A percentile compares a stretch with the other conserved stretches of the same genome.
Evolutionary conservation across 1,140 invertebrate species (phyloP).

Genomic region (Coenobita brevimanus): DNA sequence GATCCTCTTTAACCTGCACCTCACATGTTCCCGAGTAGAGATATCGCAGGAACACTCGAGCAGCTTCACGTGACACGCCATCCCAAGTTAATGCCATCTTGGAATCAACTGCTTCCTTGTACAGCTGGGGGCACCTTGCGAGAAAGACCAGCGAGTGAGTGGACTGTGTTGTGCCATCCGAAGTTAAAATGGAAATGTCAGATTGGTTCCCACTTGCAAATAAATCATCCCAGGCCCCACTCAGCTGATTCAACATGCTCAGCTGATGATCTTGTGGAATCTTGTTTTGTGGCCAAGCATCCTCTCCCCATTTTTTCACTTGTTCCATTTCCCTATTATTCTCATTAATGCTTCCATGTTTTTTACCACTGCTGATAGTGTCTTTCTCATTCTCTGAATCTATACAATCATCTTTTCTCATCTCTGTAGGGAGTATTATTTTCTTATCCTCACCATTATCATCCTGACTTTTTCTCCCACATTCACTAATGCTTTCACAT

Average conservation of each 20-base stretch:
- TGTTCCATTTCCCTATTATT: too few relatives aligned
- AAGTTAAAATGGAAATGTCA: slow-evolving; percentile 73
- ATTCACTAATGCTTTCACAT: too few relatives aligned
- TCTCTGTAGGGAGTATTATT: too few relatives aligned
- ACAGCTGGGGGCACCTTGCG: slow-evolving; percentile 73
- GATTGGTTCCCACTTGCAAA: slow-evolving; percentile 69
- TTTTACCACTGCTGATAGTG: too few relatives aligned
- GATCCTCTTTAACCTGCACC: slow-evolving; percentile 41
- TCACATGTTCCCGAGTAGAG: slow-evolving; percentile 73
- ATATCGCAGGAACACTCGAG: slow-evolving; percentile 74
- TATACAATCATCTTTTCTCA: too few relatives aligned
- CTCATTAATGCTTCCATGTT: too few relatives aligned
- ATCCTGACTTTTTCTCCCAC: too few relatives aligned
- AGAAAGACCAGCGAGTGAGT: slow-evolving; percentile 74
- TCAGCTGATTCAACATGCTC: slow-evolving; percentile 18
- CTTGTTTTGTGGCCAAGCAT: too few relatives aligned
- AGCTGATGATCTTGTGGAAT: too few relatives aligned
- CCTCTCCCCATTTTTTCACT: too few relatives aligned
- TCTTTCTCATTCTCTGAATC: too few relatives aligned
- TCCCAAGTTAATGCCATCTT: slow-evolving; percentile 70
- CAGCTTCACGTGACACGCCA: slow-evolving; percentile 70
- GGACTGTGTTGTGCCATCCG: slow-evolving; percentile 72
- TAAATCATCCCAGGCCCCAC: slow-evolving; percentile 41
- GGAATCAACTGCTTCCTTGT: slow-evolving; percentile 71
- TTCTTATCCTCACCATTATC: too few relatives aligned